Evolutionary conservation across 1,140 invertebrate species (phyloP).

Genomic region (Pollicipes pollicipes): DNA sequence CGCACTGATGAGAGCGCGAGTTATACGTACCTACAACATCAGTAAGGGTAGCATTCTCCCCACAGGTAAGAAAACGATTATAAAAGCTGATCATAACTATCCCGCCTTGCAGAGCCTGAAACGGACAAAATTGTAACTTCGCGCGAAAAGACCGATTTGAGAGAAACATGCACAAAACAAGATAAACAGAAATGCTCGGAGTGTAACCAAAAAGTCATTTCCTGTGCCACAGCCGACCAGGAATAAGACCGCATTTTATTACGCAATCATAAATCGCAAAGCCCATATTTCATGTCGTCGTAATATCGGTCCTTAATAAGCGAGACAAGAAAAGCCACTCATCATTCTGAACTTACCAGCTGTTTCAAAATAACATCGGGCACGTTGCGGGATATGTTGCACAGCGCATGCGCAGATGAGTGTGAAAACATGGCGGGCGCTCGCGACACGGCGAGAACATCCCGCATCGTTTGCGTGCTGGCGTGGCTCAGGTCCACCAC

Average conservation of each 20-base stretch:
- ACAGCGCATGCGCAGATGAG: slow-evolving; percentile 64
- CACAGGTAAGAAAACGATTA: slow-evolving; percentile 21
- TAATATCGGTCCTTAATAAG: background rate
- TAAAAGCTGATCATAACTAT: slow-evolving; percentile 23
- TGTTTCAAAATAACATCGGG: slow-evolving; percentile 63
- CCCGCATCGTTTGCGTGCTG: slow-evolving; percentile 57
- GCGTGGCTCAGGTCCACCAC: slow-evolving; percentile 76
- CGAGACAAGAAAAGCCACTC: slow-evolving; percentile 4
- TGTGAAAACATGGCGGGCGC: slow-evolving; percentile 81
- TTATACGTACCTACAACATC: slow-evolving; percentile 20
- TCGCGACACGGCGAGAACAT: slow-evolving; percentile 48
- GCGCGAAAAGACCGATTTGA: no score
- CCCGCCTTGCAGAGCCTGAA: slow-evolving; percentile 38
- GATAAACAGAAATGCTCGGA: no score
- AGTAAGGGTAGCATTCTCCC: slow-evolving; percentile 16
- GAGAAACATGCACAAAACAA: no score
- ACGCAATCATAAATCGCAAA: slow-evolving; percentile 4
- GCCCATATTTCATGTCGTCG: slow-evolving; percentile 1
- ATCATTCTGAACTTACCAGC: slow-evolving; percentile 37
- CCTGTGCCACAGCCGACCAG: background rate
- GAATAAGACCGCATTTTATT: background rate
- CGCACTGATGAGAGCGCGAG: no score
- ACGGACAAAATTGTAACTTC: slow-evolving; percentile 1
- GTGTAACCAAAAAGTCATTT: no score
- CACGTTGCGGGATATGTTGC: slow-evolving; percentile 67